phyloP scores from a whole-genome alignment of 2,797 vertebrate genomes.

The Oryzias dopingdopingensis region DNA sequence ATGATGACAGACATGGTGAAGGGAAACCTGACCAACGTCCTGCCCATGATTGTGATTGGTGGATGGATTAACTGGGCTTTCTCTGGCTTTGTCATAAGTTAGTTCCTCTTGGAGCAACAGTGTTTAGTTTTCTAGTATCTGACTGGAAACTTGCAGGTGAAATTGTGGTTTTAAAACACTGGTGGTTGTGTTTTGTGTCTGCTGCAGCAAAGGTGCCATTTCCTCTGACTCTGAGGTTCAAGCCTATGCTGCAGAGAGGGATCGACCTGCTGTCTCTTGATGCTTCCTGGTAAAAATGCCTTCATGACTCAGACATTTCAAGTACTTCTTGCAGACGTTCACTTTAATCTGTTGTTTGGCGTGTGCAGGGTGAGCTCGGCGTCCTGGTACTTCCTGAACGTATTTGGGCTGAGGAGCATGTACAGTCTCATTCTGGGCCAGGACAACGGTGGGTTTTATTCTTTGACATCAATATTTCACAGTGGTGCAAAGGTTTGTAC shows the following conservation, averaged over 20 bases:
- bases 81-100: conserved; percentile 86
- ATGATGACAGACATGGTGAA: conserved; percentile 90
- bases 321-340: too few species aligned
- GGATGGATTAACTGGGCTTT: conserved; percentile 91
- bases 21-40: conserved; percentile 84
- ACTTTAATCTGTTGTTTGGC: background rate
- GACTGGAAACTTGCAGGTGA: too few species aligned
- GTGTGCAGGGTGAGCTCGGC: conserved; percentile 80
- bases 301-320: too few species aligned
- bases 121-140: background rate
- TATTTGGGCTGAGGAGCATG: conserved; percentile 85
- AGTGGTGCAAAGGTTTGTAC: too few species aligned
- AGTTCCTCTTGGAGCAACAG: conserved; percentile 36
- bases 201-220: conserved; percentile 85
- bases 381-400: conserved; percentile 88
- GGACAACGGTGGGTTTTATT: conserved; percentile 71
- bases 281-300: conserved; percentile 76
- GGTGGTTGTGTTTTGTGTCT: background rate
- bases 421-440: conserved; percentile 82
- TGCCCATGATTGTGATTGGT: conserved; percentile 86
- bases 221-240: conserved; percentile 84
- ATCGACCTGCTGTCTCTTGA: conserved; percentile 84
- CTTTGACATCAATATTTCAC: too few species aligned
- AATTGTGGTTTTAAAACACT: too few species aligned
- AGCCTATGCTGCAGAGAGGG: conserved; percentile 85